A percentile compares a stretch with the other conserved stretches of the same genome.
phyloP scores from a whole-genome alignment of 2,113 vertebrate genomes.

The Cyanistes caeruleus region DNA sequence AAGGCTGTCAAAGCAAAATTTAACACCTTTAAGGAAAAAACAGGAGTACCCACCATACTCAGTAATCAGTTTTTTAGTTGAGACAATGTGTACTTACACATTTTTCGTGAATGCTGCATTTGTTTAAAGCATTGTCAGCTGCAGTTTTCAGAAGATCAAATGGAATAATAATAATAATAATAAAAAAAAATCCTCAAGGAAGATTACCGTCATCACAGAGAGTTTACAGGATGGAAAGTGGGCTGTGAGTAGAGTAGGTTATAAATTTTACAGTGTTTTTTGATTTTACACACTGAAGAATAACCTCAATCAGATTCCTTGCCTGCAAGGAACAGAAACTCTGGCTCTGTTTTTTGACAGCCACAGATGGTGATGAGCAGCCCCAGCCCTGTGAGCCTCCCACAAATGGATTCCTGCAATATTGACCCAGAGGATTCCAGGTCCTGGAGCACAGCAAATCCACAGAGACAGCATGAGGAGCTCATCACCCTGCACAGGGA shows the following conservation, averaged over 20 bases:
- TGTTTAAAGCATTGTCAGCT: background rate
- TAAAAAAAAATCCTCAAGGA: background rate
- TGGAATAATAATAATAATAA: background rate
- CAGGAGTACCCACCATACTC: background rate
- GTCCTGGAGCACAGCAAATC: background rate
- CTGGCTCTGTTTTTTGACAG: background rate
- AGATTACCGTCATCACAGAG: background rate
- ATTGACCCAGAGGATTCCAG: background rate
- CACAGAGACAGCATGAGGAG: background rate
- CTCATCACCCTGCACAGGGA: background rate
- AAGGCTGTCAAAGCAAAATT: background rate
- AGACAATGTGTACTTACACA: background rate
- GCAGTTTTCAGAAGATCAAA: background rate
- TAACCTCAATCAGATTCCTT: background rate
- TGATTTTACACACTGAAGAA: background rate
- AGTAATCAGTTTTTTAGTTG: background rate
- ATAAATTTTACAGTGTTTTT: constrained; percentile 19
- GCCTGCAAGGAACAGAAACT: background rate
- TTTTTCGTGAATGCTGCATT: background rate
- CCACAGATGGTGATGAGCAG: background rate
- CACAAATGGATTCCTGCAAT: background rate
- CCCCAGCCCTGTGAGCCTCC: background rate
- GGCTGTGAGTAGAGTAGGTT: background rate
- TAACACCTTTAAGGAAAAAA: background rate
- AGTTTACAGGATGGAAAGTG: background rate